phyloP scores from a whole-genome alignment of 2,888 invertebrate genomes.

The Branchipolynoe longqiensis region DNA sequence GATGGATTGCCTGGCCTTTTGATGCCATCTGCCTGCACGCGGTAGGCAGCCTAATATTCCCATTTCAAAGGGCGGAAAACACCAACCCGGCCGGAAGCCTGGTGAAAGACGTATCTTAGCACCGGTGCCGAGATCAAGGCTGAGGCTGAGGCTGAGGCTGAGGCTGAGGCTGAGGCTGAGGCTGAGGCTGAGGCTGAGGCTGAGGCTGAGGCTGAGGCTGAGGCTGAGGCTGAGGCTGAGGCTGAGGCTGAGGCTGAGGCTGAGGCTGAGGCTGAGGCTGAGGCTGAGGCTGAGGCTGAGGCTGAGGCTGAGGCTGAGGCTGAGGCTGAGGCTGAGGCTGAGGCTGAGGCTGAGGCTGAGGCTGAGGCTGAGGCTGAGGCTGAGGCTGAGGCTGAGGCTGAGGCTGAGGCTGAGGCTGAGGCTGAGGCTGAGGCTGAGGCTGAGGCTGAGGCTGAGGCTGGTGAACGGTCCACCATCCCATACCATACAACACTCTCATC shows the following conservation, averaged over 20 bases:
- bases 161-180: not conserved
- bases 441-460: not conserved
- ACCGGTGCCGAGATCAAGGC: no score
- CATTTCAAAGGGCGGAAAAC: conserved; percentile 6
- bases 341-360: not conserved
- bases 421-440: not conserved
- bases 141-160: not conserved
- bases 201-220: not conserved
- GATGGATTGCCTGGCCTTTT: conserved; percentile 43
- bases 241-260: not conserved
- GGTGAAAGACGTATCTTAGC: no score
- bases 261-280: not conserved
- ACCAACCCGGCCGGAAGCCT: not conserved
- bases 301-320: not conserved
- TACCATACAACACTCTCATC: no score
- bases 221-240: not conserved
- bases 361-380: not conserved
- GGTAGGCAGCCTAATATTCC: conserved; percentile 14
- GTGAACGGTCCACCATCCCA: no score
- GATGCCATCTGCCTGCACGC: conserved; percentile 30
- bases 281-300: not conserved
- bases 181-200: not conserved
- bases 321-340: not conserved
- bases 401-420: not conserved
- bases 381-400: not conserved